Conservation (phyloP, 1,140 invertebrate genomes). For the Metopolophium dirhodum region DNA sequence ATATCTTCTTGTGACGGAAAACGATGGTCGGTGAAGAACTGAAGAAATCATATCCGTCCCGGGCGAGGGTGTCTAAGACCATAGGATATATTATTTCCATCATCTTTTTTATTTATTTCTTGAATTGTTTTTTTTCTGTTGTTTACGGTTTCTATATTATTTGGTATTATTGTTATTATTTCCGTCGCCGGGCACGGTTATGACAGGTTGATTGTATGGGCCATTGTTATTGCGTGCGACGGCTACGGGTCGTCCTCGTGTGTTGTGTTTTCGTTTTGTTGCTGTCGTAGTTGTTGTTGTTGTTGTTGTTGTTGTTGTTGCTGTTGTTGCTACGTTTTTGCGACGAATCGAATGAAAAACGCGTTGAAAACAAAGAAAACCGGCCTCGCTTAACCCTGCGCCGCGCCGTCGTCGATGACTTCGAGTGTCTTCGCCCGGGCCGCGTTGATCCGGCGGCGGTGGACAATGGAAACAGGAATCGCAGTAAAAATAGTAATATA, state of each 20-base stretch:
- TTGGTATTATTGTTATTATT: slow-evolving; percentile 1
- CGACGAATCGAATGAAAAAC: slow-evolving; percentile 18
- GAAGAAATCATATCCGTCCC: background rate
- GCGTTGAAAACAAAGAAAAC: slow-evolving; percentile 40
- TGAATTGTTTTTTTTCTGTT: background rate
- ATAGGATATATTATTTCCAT: background rate
- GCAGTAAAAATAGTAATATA: slow-evolving; percentile 29
- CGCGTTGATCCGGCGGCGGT: background rate
- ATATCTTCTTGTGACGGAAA: background rate
- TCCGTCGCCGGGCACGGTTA: background rate
- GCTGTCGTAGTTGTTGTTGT: background rate
- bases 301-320: background rate
- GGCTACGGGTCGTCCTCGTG: background rate
- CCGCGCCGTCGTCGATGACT: background rate
- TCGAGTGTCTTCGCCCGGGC: background rate
- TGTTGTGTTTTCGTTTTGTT: background rate
- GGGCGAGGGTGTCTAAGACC: background rate
- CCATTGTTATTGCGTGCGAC: background rate
- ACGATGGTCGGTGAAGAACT: background rate
- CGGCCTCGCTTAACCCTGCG: background rate
- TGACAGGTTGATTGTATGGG: slow-evolving; percentile 42
- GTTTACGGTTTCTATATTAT: background rate
- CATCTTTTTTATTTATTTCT: background rate
- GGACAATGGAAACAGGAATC: slow-evolving; percentile 43
- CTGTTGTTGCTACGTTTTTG: slow-evolving; percentile 19